Percentiles rank a stretch among this genome's conserved stretches.
Evolutionary conservation across 2,113 vertebrate genomes (phyloP).

Genomic region (Nycticebus coucang): DNA sequence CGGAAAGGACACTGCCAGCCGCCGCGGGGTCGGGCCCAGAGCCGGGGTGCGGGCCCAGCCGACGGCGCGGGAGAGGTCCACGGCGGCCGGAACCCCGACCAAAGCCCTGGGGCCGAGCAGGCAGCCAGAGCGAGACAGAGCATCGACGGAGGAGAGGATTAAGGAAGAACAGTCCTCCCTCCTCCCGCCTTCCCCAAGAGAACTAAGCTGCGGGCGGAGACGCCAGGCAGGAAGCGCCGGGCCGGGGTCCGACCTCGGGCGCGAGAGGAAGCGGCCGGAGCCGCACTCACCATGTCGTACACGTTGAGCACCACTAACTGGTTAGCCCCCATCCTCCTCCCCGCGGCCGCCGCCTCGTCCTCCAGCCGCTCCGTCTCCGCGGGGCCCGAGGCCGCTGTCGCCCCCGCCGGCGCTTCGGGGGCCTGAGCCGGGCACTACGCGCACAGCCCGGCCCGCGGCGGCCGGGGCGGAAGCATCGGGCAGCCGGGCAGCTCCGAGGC

Average conservation of each 20-base stretch:
- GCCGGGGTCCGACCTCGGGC: not conserved
- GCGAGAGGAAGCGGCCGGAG: not conserved
- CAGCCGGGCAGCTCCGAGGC: slow-evolving; percentile 47
- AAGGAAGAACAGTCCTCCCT: not conserved
- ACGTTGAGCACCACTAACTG: slow-evolving; percentile 97
- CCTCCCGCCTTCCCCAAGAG: not conserved
- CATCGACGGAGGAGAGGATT: not conserved
- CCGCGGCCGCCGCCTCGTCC: slow-evolving; percentile 72
- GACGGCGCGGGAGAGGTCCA: not conserved
- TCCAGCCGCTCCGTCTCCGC: slow-evolving; percentile 60
- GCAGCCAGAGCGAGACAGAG: slow-evolving; percentile 80
- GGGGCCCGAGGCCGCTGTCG: slow-evolving; percentile 62
- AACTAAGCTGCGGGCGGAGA: slow-evolving; percentile 24
- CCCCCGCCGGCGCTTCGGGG: slow-evolving; percentile 50
- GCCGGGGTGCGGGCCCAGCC: not conserved
- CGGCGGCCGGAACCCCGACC: not conserved
- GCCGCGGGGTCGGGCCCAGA: not conserved
- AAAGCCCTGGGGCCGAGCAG: slow-evolving; percentile 83
- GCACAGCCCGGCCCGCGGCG: slow-evolving; percentile 42
- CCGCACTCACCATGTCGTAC: slow-evolving; percentile 95
- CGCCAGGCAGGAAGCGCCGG: not conserved
- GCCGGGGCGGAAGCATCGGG: slow-evolving; percentile 59
- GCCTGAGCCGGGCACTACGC: slow-evolving; percentile 58
- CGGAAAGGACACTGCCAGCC: not conserved
- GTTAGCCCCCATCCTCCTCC: slow-evolving; percentile 92